Evolutionary conservation across 1,140 invertebrate genomes (phyloP).

Genomic region (Drosophila melanica): DNA sequence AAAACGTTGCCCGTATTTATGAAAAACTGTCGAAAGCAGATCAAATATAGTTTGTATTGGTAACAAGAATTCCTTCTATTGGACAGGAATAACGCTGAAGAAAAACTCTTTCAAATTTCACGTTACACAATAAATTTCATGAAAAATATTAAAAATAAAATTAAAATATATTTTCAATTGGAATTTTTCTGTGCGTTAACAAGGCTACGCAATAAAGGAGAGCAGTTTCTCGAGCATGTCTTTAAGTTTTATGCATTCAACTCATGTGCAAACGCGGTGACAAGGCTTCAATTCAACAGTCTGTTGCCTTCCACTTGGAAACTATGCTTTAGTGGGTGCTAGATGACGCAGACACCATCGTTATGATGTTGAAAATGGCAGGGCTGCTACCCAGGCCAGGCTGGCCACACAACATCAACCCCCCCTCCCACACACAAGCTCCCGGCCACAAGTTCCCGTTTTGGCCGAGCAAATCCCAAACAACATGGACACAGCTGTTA

Average conservation of each 20-base stretch:
- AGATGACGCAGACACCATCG: slow-evolving; percentile 72
- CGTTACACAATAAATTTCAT: too few species aligned
- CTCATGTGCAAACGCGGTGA: slow-evolving; percentile 18
- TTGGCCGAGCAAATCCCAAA: slow-evolving; percentile 64
- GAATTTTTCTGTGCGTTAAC: too few species aligned
- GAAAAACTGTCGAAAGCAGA: slow-evolving; percentile 17
- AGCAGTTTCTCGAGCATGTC: background rate
- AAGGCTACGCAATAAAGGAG: too few species aligned
- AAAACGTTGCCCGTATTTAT: slow-evolving; percentile 38
- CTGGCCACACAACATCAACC: slow-evolving; percentile 27
- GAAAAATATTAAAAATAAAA: too few species aligned
- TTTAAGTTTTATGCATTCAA: slow-evolving; percentile 24
- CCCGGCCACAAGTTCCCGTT: slow-evolving; percentile 46
- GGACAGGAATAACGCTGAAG: too few species aligned
- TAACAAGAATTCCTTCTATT: too few species aligned
- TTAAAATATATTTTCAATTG: too few species aligned
- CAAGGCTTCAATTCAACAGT: slow-evolving; percentile 50
- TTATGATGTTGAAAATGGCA: slow-evolving; percentile 68
- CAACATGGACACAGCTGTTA: slow-evolving; percentile 82
- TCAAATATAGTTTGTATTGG: background rate
- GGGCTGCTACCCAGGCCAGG: slow-evolving; percentile 14
- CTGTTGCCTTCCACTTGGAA: slow-evolving; percentile 62
- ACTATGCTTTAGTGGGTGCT: slow-evolving; percentile 79
- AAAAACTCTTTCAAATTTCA: too few species aligned
- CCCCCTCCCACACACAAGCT: background rate